phyloP scores from a whole-genome alignment of 2,113 vertebrate genomes.

The Phoenicopterus ruber region DNA sequence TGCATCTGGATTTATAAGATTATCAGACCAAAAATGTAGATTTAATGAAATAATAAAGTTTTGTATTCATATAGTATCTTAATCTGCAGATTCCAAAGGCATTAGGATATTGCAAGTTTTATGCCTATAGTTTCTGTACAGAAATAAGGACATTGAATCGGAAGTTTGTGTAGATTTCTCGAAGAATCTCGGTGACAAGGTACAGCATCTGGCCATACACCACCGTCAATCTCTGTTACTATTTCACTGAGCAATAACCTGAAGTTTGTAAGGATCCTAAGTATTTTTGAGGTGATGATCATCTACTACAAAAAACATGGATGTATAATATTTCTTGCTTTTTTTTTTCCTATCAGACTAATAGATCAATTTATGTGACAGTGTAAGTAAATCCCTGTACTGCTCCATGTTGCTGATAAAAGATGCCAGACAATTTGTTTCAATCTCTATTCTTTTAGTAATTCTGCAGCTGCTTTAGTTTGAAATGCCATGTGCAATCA shows the following conservation, averaged over 20 bases:
- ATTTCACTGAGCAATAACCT: background rate
- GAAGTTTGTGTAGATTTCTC: background rate
- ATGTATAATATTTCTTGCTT: background rate
- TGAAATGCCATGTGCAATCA: constrained; percentile 18
- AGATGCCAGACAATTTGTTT: background rate
- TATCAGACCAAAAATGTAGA: accelerated
- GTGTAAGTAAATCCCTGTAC: background rate
- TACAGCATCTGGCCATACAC: background rate
- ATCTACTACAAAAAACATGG: background rate
- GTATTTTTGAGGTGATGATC: background rate
- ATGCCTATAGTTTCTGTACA: background rate
- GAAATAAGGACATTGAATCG: background rate
- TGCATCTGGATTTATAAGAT: background rate
- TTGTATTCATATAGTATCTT: background rate
- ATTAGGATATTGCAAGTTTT: background rate
- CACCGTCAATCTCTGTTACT: accelerated
- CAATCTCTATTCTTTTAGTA: background rate
- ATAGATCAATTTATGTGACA: background rate
- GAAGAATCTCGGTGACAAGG: background rate
- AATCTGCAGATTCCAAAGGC: background rate
- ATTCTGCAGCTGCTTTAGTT: background rate
- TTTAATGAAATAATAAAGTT: background rate
- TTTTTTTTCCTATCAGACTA: background rate
- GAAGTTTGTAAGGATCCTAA: background rate
- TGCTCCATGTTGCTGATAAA: background rate